Conservation (phyloP, 2,113 vertebrate genomes). For the Oreochromis spilurus region DNA sequence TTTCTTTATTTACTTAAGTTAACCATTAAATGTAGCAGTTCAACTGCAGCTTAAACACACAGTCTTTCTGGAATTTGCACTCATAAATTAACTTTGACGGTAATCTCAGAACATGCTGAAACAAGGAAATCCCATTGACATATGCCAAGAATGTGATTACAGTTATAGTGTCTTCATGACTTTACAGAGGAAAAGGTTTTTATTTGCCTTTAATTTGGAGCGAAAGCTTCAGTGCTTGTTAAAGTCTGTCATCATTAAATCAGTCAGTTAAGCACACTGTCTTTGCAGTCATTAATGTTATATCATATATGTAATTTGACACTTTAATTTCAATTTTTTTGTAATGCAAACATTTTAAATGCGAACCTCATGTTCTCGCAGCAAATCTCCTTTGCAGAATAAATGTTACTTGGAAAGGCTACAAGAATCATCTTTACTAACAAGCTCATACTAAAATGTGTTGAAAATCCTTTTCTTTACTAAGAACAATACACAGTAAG, state of each 20-base stretch:
- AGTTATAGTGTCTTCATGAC: neutral
- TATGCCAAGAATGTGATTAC: neutral
- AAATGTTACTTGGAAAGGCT: neutral
- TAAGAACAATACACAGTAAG: neutral
- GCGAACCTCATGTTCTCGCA: neutral
- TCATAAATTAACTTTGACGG: neutral
- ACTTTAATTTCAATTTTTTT: neutral
- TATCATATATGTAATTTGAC: neutral
- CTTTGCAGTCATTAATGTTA: neutral
- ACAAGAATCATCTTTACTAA: neutral
- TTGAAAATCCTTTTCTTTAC: neutral
- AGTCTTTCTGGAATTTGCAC: neutral
- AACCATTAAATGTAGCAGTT: neutral
- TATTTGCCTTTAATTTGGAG: neutral
- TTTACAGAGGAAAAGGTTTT: neutral
- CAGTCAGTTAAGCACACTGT: neutral
- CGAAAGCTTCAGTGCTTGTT: neutral
- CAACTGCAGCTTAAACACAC: neutral
- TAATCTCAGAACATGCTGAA: neutral
- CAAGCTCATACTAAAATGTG: neutral
- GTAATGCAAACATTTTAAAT: neutral
- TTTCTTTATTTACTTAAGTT: neutral
- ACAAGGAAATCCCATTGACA: neutral
- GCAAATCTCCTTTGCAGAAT: neutral
- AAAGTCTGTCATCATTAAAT: neutral